Conservation (phyloP, 2,888 invertebrate species). For the Pediacus dermestoides region DNA sequence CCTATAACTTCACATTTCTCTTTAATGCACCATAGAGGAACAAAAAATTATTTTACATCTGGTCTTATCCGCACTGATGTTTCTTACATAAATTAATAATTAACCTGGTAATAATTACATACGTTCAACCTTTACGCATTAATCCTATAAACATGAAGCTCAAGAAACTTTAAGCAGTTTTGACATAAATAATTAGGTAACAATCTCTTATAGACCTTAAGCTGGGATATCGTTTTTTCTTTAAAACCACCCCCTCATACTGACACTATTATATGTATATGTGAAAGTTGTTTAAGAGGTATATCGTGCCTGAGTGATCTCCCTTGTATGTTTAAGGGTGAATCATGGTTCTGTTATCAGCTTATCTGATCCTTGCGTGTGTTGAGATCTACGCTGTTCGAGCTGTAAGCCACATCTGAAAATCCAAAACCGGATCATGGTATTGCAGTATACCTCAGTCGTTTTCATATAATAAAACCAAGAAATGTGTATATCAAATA, state of each 20-base stretch:
- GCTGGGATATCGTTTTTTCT: conserved; percentile 1
- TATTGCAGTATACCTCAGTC: conserved; percentile 7
- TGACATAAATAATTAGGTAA: background rate
- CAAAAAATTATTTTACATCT: no score
- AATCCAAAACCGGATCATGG: conserved; percentile 22
- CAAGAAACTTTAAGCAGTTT: no score
- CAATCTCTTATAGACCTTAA: background rate
- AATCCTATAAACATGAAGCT: no score
- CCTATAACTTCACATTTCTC: no score
- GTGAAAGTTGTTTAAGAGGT: conserved; percentile 10
- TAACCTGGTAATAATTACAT: no score
- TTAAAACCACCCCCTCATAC: background rate
- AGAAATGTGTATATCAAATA: no score
- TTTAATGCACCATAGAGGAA: no score
- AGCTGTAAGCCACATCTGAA: conserved; percentile 31
- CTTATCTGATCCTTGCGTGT: conserved; percentile 38
- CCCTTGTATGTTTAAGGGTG: conserved; percentile 37
- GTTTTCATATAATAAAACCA: no score
- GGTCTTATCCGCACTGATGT: no score
- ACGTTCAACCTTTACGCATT: no score
- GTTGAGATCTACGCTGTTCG: conserved; percentile 31
- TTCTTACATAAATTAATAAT: no score
- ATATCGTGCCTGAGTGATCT: conserved; percentile 23
- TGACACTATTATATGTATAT: conserved; percentile 1
- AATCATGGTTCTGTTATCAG: conserved; percentile 37